These are phyloP conservation scores for Ageneiosus marmoratus DNA, from an alignment of 2,113 vertebrate genomes.

Conservation along the genomic window DNA sequence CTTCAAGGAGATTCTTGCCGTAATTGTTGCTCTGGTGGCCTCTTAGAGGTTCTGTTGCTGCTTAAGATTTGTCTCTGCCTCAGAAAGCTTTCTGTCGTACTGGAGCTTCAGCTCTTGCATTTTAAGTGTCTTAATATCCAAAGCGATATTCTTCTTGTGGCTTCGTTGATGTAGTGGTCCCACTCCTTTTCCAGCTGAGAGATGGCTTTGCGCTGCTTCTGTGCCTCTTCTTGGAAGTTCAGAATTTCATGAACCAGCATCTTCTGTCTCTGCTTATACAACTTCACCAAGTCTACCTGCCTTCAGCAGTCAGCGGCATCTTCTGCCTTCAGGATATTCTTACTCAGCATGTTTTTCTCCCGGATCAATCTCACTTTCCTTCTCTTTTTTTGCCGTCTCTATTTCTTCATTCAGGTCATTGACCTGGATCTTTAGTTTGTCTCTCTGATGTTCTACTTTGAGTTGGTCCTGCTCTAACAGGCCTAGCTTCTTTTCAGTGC, in stretches of 20 bases:
- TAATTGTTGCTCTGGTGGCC: slow-evolving; percentile 76
- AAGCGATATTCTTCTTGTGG: slow-evolving; percentile 73
- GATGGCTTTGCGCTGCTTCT: background rate
- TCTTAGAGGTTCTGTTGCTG: slow-evolving; percentile 84
- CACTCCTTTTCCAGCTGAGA: background rate
- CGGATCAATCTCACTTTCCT: background rate
- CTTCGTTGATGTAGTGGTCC: background rate
- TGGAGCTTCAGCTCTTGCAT: slow-evolving; percentile 83
- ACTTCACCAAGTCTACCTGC: background rate
- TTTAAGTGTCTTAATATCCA: slow-evolving; percentile 83
- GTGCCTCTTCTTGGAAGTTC: background rate
- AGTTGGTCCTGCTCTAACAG: slow-evolving; percentile 83
- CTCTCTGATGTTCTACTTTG: slow-evolving; percentile 79
- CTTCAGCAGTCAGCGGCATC: background rate
- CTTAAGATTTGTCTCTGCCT: slow-evolving; percentile 80
- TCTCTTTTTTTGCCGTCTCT: background rate
- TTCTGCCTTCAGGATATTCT: background rate
- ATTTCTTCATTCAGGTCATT: slow-evolving; percentile 79
- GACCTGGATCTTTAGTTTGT: slow-evolving; percentile 82
- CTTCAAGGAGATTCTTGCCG: slow-evolving; percentile 85
- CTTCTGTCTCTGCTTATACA: background rate
- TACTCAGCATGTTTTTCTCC: background rate
- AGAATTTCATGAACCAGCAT: background rate
- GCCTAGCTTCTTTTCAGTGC: slow-evolving; percentile 69
- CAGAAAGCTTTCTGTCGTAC: slow-evolving; percentile 84